phyloP scores from a whole-genome alignment of 2,797 vertebrate genomes.

The Intellagama lesueurii region DNA sequence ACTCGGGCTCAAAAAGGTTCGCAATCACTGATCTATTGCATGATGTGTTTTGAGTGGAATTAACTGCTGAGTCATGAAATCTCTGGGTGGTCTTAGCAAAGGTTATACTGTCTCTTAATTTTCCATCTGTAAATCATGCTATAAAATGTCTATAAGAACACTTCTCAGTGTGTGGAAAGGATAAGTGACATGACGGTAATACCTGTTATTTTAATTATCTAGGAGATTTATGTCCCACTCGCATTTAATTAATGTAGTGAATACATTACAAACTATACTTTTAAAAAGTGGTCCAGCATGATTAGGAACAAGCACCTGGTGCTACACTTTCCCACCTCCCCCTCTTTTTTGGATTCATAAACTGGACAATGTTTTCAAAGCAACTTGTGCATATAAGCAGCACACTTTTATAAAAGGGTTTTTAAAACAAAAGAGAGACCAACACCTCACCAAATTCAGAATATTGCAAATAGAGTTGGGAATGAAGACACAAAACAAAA shows the following conservation, averaged over 20 bases:
- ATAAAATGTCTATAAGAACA: not conserved
- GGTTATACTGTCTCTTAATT: not conserved
- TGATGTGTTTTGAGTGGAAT: not conserved
- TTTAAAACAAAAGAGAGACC: not conserved
- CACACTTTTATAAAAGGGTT: too few relatives aligned
- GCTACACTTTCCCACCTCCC: not conserved
- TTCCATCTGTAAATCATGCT: conserved; percentile 11
- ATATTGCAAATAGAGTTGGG: not conserved
- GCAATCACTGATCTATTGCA: not conserved
- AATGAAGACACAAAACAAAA: not conserved
- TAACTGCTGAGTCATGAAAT: conserved; percentile 1
- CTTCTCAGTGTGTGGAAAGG: not conserved
- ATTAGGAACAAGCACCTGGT: not conserved
- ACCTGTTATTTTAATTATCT: not conserved
- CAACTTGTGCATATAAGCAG: not conserved
- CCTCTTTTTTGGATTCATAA: not conserved
- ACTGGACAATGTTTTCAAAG: not conserved
- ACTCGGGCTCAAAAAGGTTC: too few relatives aligned
- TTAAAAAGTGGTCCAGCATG: not conserved
- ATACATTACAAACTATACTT: not conserved
- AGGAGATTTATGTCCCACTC: not conserved
- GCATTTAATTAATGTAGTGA: not conserved
- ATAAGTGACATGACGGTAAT: not conserved
- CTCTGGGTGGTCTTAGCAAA: not conserved
- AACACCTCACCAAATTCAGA: not conserved